Evolutionary conservation across 2,797 vertebrate genomes (phyloP).

Genomic region (Macroramphosus scolopax): DNA sequence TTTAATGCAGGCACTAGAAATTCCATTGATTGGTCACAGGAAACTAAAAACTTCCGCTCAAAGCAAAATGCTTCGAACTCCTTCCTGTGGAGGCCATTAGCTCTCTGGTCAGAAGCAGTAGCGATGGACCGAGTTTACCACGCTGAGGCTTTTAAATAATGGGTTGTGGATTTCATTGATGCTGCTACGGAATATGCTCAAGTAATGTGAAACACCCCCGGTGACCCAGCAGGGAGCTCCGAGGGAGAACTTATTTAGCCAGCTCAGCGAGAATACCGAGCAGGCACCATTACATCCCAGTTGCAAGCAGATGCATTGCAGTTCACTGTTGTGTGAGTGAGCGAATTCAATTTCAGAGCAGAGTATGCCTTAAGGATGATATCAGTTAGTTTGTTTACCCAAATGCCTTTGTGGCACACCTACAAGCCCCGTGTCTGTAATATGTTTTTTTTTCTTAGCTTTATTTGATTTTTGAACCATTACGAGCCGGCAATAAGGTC

Average conservation of each 20-base stretch:
- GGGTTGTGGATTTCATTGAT: conserved; percentile 42
- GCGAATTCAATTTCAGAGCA: conserved; percentile 55
- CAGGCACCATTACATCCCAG: conserved; percentile 48
- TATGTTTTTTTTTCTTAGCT: too few relatives aligned
- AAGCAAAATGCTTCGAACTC: conserved; percentile 37
- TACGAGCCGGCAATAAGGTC: too few relatives aligned
- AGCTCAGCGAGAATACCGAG: conserved; percentile 45
- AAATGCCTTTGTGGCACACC: conserved; percentile 25
- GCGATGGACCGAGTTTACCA: conserved; percentile 38
- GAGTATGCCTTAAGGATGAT: conserved; percentile 44
- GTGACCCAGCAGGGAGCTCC: conserved; percentile 50
- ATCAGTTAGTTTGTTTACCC: conserved; percentile 33
- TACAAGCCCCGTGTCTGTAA: conserved; percentile 16
- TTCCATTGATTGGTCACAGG: conserved; percentile 38
- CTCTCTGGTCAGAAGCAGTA: conserved; percentile 60
- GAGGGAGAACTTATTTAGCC: conserved; percentile 43
- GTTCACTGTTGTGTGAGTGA: conserved; percentile 46
- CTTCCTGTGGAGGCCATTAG: conserved; percentile 58
- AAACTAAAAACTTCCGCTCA: conserved; percentile 51
- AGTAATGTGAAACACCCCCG: conserved; percentile 44
- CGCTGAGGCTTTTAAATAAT: conserved; percentile 42
- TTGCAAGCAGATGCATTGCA: conserved; percentile 53
- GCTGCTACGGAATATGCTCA: conserved; percentile 40
- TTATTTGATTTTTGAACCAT: too few relatives aligned
- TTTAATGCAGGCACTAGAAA: conserved; percentile 11